Evolutionary conservation across 1,140 invertebrate species (phyloP).

Genomic region (Melanaphis sacchari): DNA sequence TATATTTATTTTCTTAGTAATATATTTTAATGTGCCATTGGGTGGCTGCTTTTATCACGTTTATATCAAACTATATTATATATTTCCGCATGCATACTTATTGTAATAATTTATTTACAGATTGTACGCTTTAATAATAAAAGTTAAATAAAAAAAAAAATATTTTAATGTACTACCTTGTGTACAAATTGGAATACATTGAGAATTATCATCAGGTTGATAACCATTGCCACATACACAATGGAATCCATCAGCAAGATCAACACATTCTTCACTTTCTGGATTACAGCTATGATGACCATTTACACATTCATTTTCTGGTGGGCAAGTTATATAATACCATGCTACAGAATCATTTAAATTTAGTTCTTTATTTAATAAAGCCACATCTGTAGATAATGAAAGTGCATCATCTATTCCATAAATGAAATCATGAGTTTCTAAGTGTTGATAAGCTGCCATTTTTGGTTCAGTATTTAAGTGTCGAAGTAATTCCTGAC

Average conservation of each 20-base stretch:
- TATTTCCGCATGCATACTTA: no score
- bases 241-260: slow-evolving; percentile 77
- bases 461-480: slow-evolving; percentile 62
- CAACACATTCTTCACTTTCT: slow-evolving; percentile 83
- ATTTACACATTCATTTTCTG: slow-evolving; percentile 93
- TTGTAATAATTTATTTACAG: no score
- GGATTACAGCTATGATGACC: slow-evolving; percentile 88
- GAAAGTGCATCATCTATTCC: slow-evolving; percentile 16
- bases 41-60: no score
- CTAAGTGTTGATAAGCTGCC: slow-evolving; percentile 29
- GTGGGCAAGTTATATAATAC: slow-evolving; percentile 73
- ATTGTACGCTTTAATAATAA: no score
- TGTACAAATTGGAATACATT: slow-evolving; percentile 67
- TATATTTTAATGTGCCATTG: not conserved
- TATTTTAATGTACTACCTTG: slow-evolving; percentile 67
- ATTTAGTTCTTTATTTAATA: not conserved
- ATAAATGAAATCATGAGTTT: slow-evolving; percentile 38
- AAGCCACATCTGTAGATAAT: slow-evolving; percentile 37
- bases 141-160: no score
- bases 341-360: slow-evolving; percentile 55
- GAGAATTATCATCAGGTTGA: slow-evolving; percentile 65
- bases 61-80: no score
- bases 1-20: not conserved
- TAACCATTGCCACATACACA: slow-evolving; percentile 89
- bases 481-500: slow-evolving; percentile 69